Conservation (phyloP, 2,888 invertebrate species). For the Kryphioiulus occultus region DNA sequence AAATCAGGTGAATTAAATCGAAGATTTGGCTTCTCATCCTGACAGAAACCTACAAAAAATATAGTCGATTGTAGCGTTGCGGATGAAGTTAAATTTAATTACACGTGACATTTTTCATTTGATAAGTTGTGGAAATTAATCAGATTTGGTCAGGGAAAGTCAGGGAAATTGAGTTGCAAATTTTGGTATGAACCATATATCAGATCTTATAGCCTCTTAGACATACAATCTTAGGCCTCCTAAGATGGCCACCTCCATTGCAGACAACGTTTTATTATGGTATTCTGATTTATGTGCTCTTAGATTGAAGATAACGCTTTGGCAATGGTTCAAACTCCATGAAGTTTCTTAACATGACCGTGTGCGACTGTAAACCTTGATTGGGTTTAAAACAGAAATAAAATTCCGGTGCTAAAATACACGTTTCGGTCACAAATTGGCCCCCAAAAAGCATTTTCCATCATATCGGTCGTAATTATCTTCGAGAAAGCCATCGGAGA, state of each 20-base stretch:
- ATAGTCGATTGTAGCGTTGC: too few relatives aligned
- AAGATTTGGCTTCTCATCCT: too few relatives aligned
- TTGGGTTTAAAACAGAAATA: background rate
- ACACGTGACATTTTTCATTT: too few relatives aligned
- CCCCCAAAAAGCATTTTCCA: background rate
- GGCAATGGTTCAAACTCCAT: background rate
- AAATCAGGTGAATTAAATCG: too few relatives aligned
- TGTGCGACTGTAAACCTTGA: conserved; percentile 22
- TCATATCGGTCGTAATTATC: conserved; percentile 19
- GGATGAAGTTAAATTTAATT: too few relatives aligned
- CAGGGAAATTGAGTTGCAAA: too few relatives aligned
- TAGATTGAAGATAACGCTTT: background rate
- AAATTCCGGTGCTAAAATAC: background rate
- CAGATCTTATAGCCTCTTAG: too few relatives aligned
- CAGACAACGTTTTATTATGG: background rate
- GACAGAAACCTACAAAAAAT: too few relatives aligned
- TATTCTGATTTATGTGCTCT: background rate
- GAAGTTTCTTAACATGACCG: background rate
- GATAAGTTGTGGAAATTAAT: too few relatives aligned
- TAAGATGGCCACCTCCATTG: background rate
- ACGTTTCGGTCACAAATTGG: background rate
- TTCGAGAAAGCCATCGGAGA: background rate
- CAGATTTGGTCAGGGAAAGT: too few relatives aligned
- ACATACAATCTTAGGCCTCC: background rate
- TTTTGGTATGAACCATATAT: too few relatives aligned